These are phyloP conservation scores for Heliocidaris tuberculata DNA, from an alignment of 35 echinoderm and acorn worm genomes.

Conservation along the genomic window DNA sequence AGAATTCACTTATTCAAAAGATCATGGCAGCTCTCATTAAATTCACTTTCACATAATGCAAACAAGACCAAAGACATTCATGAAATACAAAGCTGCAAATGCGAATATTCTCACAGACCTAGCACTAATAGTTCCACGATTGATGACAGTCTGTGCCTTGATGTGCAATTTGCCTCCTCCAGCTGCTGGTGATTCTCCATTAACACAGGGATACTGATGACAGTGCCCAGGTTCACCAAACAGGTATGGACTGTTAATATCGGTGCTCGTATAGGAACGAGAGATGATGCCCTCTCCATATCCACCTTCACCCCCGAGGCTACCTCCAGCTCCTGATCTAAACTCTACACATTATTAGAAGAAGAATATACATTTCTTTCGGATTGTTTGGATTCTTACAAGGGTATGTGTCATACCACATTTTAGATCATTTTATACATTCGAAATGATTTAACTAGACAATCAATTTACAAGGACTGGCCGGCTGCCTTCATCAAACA, in stretches of 20 bases:
- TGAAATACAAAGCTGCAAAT: too few species aligned
- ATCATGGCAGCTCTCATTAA: too few species aligned
- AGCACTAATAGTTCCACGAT: constrained; percentile 72
- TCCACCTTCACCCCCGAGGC: constrained; percentile 73
- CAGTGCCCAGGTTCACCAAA: constrained; percentile 27
- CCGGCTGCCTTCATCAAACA: too few species aligned
- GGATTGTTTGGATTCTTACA: too few species aligned
- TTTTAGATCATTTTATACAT: too few species aligned
- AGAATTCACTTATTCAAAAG: too few species aligned
- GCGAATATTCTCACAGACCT: constrained; percentile 40
- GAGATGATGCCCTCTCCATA: constrained; percentile 27
- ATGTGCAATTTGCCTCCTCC: constrained; percentile 79
- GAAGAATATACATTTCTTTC: too few species aligned
- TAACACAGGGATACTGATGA: not conserved
- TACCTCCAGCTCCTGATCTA: constrained; percentile 62
- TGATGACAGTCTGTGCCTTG: constrained; percentile 38
- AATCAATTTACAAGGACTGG: too few species aligned
- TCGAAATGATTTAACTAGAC: too few species aligned
- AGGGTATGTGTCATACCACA: too few species aligned
- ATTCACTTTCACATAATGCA: too few species aligned
- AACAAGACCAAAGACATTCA: too few species aligned
- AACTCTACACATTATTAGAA: not conserved
- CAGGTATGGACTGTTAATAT: not conserved
- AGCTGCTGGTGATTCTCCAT: constrained; percentile 59
- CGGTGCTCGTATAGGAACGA: not conserved